Base-by-base conservation (phyloP, 2,113 vertebrate species). In the Dromaius novaehollandiae region DNA sequence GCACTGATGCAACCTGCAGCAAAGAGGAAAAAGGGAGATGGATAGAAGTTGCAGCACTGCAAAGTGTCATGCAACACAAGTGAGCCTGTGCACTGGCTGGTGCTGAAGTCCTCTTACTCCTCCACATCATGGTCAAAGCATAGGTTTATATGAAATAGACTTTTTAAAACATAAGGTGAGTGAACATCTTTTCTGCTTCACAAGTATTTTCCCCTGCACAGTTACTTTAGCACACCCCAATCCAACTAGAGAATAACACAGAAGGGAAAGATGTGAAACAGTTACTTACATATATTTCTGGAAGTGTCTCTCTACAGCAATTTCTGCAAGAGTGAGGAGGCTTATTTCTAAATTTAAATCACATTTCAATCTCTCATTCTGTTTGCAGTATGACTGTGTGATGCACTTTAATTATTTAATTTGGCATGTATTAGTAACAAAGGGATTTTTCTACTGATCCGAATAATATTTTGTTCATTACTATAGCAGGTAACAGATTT, bases 391-490 rank as follows among this genome's bases (percentile, higher is more conserved):
- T 25, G 40, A 71, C 48, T 78, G 69, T 32, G 91, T 78, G 68
- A 66, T 48, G 25, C 17, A 82, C 25, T 95, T 70, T 94, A 81
- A 95, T 97, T 96, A 95, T 96, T 95, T 91, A 95, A 96, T 95
- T 63, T 91, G 16, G 13, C 78, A 64, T 69, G 61, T 82, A 65
- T 71, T 85, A 38, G 3, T 61, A 86, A 84, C 19, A 86, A 68
- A 92, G 38, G 25, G 71, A 5, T 91, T 86, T 32, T 76, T 71
- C 91, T 42, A 76, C 8, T 32, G 1, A 84, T 80, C 34, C 75
- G 53, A 96, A 77, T 46, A 90, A 60, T 46, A 50, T 92, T 96
- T 86, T 96, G 64, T 86, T 65, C 17, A 36, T 66, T 69, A 50
- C 25, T 8, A 17, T 28, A 66, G 11, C 46, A 81, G 40, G 8